Conservation (phyloP, 2,113 vertebrate genomes). For the Bungarus multicinctus region DNA sequence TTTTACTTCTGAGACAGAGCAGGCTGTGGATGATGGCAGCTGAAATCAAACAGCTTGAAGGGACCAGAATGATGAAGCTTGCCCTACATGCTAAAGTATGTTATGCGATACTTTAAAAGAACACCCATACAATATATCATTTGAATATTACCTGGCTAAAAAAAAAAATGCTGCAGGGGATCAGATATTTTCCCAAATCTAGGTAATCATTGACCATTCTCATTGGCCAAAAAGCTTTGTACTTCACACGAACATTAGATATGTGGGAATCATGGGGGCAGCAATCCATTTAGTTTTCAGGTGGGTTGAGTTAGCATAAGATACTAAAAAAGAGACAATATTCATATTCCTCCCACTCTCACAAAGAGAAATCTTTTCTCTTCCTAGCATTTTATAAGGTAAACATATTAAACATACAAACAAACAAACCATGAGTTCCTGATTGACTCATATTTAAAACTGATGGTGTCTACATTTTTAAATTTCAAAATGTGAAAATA, state of each 20-base stretch:
- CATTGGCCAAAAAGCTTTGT: not conserved
- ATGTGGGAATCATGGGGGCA: not conserved
- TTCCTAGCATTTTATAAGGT: not conserved
- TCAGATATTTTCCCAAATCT: not conserved
- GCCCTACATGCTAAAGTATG: too few species aligned
- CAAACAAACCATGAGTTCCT: not conserved
- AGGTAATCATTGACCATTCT: not conserved
- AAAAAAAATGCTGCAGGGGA: not conserved
- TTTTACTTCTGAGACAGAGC: too few species aligned
- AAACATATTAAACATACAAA: not conserved
- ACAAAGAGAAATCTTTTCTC: not conserved
- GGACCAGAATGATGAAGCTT: too few species aligned
- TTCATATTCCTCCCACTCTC: not conserved
- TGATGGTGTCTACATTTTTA: not conserved
- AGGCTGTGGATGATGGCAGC: too few species aligned
- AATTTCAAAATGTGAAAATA: not conserved
- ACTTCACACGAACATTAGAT: not conserved
- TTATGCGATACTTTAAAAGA: too few species aligned
- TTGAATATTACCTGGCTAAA: not conserved
- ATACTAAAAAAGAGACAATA: not conserved
- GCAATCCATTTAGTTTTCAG: not conserved
- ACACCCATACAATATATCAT: too few species aligned
- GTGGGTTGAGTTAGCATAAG: not conserved
- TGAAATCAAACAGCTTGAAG: too few species aligned
- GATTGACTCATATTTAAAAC: not conserved